Evolutionary conservation across 2,113 vertebrate genomes (phyloP).

Genomic region (Erythrocercus mccallii): DNA sequence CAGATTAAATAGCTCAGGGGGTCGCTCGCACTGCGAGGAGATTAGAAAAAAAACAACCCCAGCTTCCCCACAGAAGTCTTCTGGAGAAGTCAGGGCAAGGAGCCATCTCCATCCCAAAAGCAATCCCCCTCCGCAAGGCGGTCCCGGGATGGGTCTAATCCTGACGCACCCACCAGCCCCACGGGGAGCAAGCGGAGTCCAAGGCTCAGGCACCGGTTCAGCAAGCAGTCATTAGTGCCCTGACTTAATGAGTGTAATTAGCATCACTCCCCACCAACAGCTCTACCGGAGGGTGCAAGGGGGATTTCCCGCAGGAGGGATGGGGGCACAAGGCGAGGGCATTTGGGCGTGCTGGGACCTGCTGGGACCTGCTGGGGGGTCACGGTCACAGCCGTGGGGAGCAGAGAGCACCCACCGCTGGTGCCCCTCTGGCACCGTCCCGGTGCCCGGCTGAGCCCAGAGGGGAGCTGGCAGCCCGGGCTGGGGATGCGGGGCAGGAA

Average conservation of each 20-base stretch:
- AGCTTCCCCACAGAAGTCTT: neutral
- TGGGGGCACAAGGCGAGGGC: neutral
- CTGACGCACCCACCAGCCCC: neutral
- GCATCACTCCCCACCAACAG: neutral
- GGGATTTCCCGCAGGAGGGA: neutral
- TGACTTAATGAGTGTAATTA: slow-evolving; percentile 34
- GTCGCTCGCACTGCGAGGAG: neutral
- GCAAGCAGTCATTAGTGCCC: neutral
- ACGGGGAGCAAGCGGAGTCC: neutral
- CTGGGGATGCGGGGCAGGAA: neutral
- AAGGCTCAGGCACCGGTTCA: neutral
- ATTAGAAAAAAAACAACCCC: neutral
- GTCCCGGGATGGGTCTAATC: neutral
- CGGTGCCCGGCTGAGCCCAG: rapidly evolving
- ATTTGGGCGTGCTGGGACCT: neutral
- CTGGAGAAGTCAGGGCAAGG: neutral
- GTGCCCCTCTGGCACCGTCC: rapidly evolving
- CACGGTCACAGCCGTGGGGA: neutral
- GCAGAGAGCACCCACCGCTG: neutral
- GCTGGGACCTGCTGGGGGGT: neutral
- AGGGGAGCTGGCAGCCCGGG: neutral
- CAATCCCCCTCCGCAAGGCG: neutral
- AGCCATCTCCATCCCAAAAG: neutral
- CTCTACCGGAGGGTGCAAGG: neutral
- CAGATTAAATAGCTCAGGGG: slow-evolving; percentile 64